phyloP scores from a whole-genome alignment of 92 coral and sea anemone genomes.

The Epizoanthus illoricatus region DNA sequence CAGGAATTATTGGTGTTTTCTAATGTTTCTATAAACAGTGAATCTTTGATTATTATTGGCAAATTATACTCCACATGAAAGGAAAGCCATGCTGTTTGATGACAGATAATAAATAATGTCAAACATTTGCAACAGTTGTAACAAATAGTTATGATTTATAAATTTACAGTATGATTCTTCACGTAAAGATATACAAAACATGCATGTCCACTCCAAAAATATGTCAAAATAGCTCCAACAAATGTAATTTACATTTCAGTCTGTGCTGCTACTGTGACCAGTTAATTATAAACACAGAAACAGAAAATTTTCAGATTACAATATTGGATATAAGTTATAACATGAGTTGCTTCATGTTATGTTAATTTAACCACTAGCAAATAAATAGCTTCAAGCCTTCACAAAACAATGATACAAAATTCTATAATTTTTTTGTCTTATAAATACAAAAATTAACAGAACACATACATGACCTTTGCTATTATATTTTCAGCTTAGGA shows the following conservation, averaged over 20 bases:
- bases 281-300: neutral
- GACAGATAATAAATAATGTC: neutral
- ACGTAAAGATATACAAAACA: neutral
- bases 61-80: neutral
- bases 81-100: neutral
- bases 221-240: neutral
- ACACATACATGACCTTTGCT: neutral
- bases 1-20: neutral
- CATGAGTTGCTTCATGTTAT: no score
- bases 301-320: conserved; percentile 3
- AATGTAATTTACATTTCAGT: conserved; percentile 11
- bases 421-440: no score
- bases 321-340: no score
- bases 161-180: no score
- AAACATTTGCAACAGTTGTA: neutral
- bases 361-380: no score
- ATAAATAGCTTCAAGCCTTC: no score
- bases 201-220: neutral
- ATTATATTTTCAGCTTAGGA: neutral
- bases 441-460: neutral
- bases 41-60: conserved; percentile 2
- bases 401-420: no score
- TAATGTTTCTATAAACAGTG: neutral
- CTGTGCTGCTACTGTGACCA: no score
- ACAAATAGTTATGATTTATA: neutral